Conservation (phyloP, 2,797 vertebrate species). For the Tarsius wallacei region DNA sequence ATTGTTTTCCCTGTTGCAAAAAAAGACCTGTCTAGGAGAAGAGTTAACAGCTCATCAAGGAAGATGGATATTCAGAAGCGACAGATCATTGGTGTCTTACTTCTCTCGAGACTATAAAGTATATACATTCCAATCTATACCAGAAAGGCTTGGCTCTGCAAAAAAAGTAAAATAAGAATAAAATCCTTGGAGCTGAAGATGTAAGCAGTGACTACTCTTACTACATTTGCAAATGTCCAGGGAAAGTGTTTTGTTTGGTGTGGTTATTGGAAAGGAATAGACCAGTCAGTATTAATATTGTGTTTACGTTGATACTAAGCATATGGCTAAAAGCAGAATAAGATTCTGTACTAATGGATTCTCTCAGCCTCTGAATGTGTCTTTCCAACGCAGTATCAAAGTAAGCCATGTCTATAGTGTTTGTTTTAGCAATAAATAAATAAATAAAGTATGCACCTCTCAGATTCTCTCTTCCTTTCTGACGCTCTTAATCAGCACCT, state of each 20-base stretch:
- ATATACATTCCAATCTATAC: background rate
- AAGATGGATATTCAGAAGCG: background rate
- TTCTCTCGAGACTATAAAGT: background rate
- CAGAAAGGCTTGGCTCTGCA: background rate
- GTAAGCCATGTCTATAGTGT: background rate
- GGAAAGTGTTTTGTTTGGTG: background rate
- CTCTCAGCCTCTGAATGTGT: background rate
- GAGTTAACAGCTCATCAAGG: background rate
- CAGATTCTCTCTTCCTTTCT: background rate
- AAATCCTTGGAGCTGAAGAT: background rate
- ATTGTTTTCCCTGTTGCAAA: background rate
- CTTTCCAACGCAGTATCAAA: background rate
- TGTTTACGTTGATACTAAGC: background rate
- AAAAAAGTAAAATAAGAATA: constrained; percentile 16
- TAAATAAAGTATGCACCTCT: background rate
- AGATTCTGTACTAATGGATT: background rate
- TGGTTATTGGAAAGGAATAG: background rate
- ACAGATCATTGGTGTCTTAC: background rate
- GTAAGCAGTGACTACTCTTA: background rate
- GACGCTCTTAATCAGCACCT: background rate
- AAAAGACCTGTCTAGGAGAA: background rate
- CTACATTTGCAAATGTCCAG: background rate
- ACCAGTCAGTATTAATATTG: background rate
- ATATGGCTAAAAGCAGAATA: background rate
- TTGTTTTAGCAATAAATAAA: background rate